Evolutionary conservation across 2,113 vertebrate genomes (phyloP).

Genomic region (Ciconia stormi): DNA sequence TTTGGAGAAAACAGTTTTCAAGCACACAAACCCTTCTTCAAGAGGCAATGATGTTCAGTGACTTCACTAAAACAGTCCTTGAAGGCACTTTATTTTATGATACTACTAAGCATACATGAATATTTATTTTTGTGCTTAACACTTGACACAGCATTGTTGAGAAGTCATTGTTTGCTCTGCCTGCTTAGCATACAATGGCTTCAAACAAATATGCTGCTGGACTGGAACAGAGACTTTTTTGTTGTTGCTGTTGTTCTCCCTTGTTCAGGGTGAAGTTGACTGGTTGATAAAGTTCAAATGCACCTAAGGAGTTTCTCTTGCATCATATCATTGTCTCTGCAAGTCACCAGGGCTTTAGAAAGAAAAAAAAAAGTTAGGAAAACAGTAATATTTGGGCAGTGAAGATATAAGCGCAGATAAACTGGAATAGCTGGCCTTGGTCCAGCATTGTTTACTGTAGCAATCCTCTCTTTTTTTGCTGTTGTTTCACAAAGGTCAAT

Average conservation of each 20-base stretch:
- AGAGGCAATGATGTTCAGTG: background rate
- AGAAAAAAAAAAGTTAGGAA: background rate
- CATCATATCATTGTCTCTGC: background rate
- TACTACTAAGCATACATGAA: background rate
- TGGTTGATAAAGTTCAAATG: background rate
- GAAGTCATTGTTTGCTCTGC: constrained; percentile 2
- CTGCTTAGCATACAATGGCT: background rate
- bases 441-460: background rate
- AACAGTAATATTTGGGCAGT: background rate
- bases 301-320: background rate
- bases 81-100: background rate
- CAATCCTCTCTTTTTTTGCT: background rate
- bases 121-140: background rate
- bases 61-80: background rate
- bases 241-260: background rate
- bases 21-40: background rate
- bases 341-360: background rate
- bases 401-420: background rate
- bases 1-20: background rate
- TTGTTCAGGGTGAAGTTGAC: background rate
- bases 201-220: background rate
- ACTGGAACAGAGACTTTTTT: background rate
- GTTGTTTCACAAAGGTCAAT: background rate
- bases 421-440: background rate
- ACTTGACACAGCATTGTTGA: background rate